Conservation (phyloP, 2,113 vertebrate genomes). For the Oriolus oriolus region DNA sequence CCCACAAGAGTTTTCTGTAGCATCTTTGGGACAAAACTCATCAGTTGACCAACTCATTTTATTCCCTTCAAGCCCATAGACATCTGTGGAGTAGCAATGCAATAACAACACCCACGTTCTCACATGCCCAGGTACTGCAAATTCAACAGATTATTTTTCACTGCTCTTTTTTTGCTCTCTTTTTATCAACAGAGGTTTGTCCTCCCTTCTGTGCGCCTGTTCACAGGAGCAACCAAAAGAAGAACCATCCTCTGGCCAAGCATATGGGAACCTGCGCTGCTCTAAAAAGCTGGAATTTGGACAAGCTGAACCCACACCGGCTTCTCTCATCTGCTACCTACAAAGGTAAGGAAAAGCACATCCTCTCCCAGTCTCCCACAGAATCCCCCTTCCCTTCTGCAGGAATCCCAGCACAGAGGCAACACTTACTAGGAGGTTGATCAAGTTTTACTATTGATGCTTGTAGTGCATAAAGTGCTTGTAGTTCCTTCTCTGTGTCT, state of each 20-base stretch:
- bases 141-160: not conserved
- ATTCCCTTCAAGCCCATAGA: not conserved
- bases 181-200: not conserved
- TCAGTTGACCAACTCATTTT: not conserved
- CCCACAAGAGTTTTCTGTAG: not conserved
- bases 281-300: not conserved
- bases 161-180: not conserved
- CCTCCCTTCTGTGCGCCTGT: not conserved
- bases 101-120: accelerated
- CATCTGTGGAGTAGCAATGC: not conserved
- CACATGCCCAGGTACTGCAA: not conserved
- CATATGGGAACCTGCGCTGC: not conserved
- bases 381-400: not conserved
- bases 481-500: constrained; percentile 96
- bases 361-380: not conserved
- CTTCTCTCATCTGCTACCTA: not conserved
- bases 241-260: not conserved
- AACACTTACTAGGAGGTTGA: constrained; percentile 95
- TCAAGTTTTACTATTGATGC: constrained; percentile 95
- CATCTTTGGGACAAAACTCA: not conserved
- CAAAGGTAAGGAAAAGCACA: not conserved
- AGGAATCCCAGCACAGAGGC: not conserved
- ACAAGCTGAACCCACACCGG: not conserved
- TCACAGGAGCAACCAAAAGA: not conserved
- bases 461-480: constrained; percentile 99